Percentiles rank a stretch among this genome's conserved stretches.
Evolutionary conservation across 1,140 invertebrate species (phyloP).

Genomic region (Portunus trituberculatus): DNA sequence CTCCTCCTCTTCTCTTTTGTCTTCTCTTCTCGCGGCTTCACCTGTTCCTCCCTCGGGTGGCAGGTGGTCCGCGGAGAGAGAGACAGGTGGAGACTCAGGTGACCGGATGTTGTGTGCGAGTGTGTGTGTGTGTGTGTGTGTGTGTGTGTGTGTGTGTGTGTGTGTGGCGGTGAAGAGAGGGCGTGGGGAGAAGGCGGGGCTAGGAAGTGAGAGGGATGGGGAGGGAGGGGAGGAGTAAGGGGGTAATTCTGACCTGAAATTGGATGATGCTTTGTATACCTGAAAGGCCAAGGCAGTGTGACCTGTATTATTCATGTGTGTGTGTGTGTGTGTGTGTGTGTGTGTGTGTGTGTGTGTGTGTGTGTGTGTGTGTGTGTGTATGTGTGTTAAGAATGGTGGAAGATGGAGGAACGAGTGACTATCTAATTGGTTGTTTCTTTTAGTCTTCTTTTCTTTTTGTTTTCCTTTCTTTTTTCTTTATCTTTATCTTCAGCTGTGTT

Average conservation of each 20-base stretch:
- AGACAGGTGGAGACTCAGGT: constrained; percentile 15
- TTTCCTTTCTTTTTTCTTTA: too few relatives aligned
- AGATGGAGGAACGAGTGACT: not conserved
- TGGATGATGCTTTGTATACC: not conserved
- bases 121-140: too few relatives aligned
- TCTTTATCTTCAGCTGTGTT: too few relatives aligned
- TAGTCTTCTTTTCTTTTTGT: not conserved
- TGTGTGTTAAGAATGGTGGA: not conserved
- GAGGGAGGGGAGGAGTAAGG: not conserved
- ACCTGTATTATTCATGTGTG: constrained; percentile 13
- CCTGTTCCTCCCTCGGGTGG: not conserved
- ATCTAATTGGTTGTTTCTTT: not conserved
- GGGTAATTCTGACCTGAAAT: constrained; percentile 10
- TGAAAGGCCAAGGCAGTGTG: not conserved
- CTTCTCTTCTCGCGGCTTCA: not conserved
- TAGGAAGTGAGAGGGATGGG: not conserved
- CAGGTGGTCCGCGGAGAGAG: not conserved
- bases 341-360: constrained; percentile 1
- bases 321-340: constrained; percentile 2
- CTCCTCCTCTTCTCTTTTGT: not conserved
- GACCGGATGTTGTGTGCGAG: not conserved
- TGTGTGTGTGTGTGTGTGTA: not conserved
- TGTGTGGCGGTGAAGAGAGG: too few relatives aligned
- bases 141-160: not conserved
- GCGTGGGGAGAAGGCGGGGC: not conserved